Evolutionary conservation across 2,113 vertebrate species (phyloP).

Genomic region (Petrocephalus zakoni): DNA sequence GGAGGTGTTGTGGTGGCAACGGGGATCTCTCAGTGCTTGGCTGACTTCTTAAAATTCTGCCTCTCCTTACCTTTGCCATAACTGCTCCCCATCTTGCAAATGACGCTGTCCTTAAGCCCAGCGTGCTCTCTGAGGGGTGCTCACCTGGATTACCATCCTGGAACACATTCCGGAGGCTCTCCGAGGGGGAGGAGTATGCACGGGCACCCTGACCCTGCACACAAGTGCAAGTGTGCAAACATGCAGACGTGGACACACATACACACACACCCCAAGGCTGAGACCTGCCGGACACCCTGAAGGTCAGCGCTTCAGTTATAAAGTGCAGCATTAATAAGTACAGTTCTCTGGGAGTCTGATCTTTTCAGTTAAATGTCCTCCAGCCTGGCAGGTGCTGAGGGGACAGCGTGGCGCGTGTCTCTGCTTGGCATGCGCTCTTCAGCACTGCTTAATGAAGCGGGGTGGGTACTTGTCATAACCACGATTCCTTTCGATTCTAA

Average conservation of each 20-base stretch:
- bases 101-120: background rate
- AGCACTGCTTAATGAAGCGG: background rate
- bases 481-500: background rate
- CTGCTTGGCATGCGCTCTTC: background rate
- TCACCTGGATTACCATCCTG: slow-evolving; percentile 31
- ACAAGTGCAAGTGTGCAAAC: background rate
- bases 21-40: background rate
- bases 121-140: background rate
- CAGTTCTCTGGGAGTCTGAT: slow-evolving; percentile 17
- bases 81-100: background rate
- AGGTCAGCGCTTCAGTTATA: slow-evolving; percentile 30
- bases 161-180: slow-evolving; percentile 29
- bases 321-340: background rate
- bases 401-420: background rate
- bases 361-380: slow-evolving; percentile 7
- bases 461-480: background rate
- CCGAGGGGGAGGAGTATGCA: background rate
- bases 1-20: background rate
- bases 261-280: background rate
- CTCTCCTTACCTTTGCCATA: background rate
- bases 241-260: background rate
- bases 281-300: background rate
- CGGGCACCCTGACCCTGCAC: background rate
- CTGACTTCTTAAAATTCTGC: background rate
- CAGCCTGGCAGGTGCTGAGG: background rate